Evolutionary conservation across 1,140 invertebrate species (phyloP).

Genomic region (Drosophila ercepeae): DNA sequence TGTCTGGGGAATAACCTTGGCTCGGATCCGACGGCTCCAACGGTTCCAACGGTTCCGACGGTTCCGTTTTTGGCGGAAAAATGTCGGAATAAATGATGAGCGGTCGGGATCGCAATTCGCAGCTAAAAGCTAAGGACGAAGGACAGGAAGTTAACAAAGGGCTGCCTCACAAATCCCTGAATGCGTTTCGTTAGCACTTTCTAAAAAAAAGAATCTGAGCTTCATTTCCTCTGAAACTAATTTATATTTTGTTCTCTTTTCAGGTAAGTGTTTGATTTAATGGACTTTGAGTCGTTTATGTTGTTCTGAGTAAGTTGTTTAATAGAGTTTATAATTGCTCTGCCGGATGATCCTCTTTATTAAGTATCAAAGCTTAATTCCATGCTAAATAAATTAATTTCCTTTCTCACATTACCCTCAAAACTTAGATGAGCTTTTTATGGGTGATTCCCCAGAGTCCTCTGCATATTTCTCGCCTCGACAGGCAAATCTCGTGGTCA

Average conservation of each 20-base stretch:
- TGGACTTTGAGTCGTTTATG: neutral
- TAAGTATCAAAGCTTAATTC: constrained; percentile 18
- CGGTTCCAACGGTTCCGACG: too few species aligned
- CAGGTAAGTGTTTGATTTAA: constrained; percentile 51
- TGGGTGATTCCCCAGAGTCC: constrained; percentile 29
- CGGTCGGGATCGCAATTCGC: constrained; percentile 9
- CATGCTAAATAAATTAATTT: neutral
- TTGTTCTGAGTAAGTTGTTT: constrained; percentile 13
- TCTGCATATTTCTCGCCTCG: constrained; percentile 55
- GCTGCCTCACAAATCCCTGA: neutral
- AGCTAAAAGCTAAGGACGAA: neutral
- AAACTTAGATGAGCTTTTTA: constrained; percentile 47
- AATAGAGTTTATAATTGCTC: neutral
- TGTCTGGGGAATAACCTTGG: constrained; percentile 33
- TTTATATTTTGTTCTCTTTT: neutral
- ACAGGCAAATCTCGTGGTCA: constrained; percentile 52
- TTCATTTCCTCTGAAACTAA: neutral
- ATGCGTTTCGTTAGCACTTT: constrained; percentile 10
- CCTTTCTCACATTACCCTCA: neutral
- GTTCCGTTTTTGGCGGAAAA: constrained; percentile 35
- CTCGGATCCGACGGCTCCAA: constrained; percentile 6
- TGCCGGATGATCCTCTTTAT: constrained; percentile 3
- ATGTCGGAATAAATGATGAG: constrained; percentile 36
- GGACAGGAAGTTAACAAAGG: neutral
- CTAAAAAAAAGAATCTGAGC: too few species aligned